phyloP scores from a whole-genome alignment of 1,140 invertebrate genomes.

The Cydia pomonella region DNA sequence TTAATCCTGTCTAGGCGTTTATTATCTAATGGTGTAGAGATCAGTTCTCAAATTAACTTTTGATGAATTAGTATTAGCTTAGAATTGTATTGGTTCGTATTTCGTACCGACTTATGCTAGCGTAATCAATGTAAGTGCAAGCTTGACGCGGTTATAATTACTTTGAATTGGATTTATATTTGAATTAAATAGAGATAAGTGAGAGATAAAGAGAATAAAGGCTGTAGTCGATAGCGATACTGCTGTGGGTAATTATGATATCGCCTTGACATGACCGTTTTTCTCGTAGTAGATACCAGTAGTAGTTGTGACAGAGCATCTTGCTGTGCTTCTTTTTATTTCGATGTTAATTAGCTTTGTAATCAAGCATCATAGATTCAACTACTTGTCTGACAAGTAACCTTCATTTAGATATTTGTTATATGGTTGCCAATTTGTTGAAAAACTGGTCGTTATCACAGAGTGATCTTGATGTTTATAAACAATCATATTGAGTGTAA shows the following conservation, averaged over 20 bases:
- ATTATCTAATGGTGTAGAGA: not conserved
- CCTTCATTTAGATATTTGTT: conserved; percentile 9
- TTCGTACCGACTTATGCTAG: too few relatives aligned
- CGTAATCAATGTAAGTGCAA: too few relatives aligned
- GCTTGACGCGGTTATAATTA: too few relatives aligned
- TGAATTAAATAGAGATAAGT: too few relatives aligned
- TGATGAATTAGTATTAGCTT: not conserved
- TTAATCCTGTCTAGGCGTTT: not conserved
- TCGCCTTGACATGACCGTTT: conserved; percentile 28
- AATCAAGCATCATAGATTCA: conserved; percentile 3
- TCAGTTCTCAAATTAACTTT: not conserved
- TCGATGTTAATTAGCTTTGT: conserved; percentile 5
- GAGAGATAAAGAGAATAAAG: not conserved
- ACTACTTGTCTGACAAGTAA: conserved; percentile 2
- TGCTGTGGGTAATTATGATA: not conserved
- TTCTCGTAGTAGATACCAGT: conserved; percentile 15
- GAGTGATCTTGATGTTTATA: not conserved
- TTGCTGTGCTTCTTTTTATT: conserved; percentile 12
- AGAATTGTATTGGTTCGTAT: not conserved
- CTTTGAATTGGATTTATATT: too few relatives aligned
- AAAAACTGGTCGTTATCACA: not conserved
- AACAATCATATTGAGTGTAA: not conserved
- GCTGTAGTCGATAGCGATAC: not conserved
- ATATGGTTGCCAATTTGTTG: not conserved
- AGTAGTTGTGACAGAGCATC: not conserved